Conservation (phyloP, 2,113 vertebrate genomes). For the Nothocercus julius region DNA sequence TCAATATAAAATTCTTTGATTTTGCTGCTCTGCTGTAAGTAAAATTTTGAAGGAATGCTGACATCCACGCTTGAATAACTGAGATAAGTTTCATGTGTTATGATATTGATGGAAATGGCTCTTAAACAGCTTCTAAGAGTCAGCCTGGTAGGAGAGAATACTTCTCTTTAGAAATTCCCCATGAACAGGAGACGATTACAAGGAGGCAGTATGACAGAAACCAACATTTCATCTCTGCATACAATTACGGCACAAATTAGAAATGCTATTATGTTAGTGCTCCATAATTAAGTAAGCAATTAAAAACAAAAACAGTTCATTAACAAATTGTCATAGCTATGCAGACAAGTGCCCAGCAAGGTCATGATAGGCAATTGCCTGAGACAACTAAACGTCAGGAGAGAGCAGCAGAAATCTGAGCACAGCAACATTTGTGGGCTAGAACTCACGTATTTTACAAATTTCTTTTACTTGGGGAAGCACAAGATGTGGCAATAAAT, state of each 20-base stretch:
- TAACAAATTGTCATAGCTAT: constrained; percentile 82
- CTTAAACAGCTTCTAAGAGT: constrained; percentile 66
- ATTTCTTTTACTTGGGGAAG: constrained; percentile 32
- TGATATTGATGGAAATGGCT: constrained; percentile 56
- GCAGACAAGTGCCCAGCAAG: constrained; percentile 78
- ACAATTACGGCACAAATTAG: constrained; percentile 84
- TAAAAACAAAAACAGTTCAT: constrained; percentile 87
- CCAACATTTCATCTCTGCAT: constrained; percentile 85
- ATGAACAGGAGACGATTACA: constrained; percentile 80
- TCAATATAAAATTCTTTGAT: neutral
- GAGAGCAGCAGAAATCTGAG: constrained; percentile 40
- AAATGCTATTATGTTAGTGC: constrained; percentile 83
- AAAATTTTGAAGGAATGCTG: constrained; percentile 38
- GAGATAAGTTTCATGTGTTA: constrained; percentile 41
- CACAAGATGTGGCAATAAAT: constrained; percentile 4
- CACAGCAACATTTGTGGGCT: neutral
- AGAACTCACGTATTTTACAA: constrained; percentile 22
- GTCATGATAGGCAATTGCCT: constrained; percentile 74
- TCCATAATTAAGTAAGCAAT: constrained; percentile 87
- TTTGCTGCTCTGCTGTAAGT: constrained; percentile 20
- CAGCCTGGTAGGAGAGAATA: constrained; percentile 73
- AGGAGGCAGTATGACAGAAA: constrained; percentile 76
- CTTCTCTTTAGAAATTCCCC: constrained; percentile 79
- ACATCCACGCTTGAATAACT: constrained; percentile 1
- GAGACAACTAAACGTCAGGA: constrained; percentile 65